Percentiles rank a stretch among this genome's conserved stretches.
Conservation (phyloP, 2,797 vertebrate genomes). For the Tarsius wallacei region DNA sequence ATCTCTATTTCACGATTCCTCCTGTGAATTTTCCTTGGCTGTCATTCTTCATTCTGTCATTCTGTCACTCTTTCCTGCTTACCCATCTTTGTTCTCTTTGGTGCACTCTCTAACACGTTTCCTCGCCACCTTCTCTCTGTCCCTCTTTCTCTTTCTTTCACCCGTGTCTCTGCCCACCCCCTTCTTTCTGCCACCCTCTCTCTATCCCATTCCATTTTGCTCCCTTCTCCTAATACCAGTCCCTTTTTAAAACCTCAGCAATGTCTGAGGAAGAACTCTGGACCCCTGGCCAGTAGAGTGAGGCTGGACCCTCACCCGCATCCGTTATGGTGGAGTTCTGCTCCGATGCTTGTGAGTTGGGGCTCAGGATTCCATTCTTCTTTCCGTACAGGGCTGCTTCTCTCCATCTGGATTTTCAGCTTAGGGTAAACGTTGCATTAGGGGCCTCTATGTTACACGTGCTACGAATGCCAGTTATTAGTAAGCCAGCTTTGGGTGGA, state of each 20-base stretch:
- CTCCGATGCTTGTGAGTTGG: background rate
- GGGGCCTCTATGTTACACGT: conserved; percentile 52
- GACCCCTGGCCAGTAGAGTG: background rate
- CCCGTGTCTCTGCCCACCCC: background rate
- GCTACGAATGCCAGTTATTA: conserved; percentile 82
- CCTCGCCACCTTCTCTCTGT: background rate
- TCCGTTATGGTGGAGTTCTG: background rate
- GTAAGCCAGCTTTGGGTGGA: conserved; percentile 73
- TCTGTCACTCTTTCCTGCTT: background rate
- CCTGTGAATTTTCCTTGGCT: background rate
- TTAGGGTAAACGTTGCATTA: conserved; percentile 44
- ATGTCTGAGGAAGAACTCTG: background rate
- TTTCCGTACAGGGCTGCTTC: conserved; percentile 18
- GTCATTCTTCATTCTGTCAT: background rate
- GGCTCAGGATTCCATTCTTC: conserved; percentile 29
- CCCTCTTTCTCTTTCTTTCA: conserved; percentile 13
- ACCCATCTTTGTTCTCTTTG: conserved; percentile 42
- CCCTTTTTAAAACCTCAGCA: conserved; percentile 49
- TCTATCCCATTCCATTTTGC: background rate
- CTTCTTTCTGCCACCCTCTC: conserved; percentile 16
- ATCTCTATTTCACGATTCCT: conserved; percentile 8
- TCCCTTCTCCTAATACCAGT: background rate
- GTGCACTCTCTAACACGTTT: conserved; percentile 23
- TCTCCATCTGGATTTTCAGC: conserved; percentile 64
- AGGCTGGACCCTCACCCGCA: background rate